Evolutionary conservation across 2,113 vertebrate species (phyloP).

Genomic region (Cinclus cinclus): DNA sequence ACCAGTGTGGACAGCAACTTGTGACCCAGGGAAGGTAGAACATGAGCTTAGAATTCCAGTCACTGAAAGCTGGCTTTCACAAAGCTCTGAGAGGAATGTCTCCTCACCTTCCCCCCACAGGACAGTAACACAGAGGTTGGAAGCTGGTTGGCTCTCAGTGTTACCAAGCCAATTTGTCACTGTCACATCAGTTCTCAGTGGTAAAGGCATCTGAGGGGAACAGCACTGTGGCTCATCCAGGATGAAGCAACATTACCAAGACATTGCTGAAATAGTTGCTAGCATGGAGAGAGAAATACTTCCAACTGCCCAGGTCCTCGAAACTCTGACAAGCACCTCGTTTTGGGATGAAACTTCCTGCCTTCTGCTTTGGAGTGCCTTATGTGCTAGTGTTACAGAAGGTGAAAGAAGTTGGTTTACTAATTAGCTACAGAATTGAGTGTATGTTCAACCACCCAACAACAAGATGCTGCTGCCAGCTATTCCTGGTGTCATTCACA

Average conservation of each 20-base stretch:
- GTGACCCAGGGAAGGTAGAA: background rate
- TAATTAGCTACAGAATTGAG: background rate
- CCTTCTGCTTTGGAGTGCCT: background rate
- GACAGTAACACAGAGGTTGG: background rate
- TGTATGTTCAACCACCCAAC: background rate
- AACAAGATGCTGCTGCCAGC: background rate
- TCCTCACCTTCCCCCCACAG: background rate
- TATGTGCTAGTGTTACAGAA: background rate
- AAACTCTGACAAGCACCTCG: background rate
- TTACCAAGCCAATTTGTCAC: background rate
- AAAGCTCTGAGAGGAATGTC: background rate
- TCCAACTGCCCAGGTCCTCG: background rate
- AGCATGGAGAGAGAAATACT: background rate
- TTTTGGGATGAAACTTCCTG: background rate
- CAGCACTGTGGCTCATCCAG: rapidly evolving
- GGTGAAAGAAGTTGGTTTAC: background rate
- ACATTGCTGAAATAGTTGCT: background rate
- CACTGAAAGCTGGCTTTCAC: background rate
- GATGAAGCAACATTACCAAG: background rate
- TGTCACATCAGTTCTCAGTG: background rate
- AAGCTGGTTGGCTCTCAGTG: background rate
- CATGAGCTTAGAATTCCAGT: background rate
- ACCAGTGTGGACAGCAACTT: background rate
- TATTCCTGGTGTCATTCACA: background rate
- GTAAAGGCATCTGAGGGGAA: background rate